Evolutionary conservation across 2,797 vertebrate species (phyloP), one percentile per base, ranked within the genome.

Genomic region (Tenualosa ilisha): DNA sequence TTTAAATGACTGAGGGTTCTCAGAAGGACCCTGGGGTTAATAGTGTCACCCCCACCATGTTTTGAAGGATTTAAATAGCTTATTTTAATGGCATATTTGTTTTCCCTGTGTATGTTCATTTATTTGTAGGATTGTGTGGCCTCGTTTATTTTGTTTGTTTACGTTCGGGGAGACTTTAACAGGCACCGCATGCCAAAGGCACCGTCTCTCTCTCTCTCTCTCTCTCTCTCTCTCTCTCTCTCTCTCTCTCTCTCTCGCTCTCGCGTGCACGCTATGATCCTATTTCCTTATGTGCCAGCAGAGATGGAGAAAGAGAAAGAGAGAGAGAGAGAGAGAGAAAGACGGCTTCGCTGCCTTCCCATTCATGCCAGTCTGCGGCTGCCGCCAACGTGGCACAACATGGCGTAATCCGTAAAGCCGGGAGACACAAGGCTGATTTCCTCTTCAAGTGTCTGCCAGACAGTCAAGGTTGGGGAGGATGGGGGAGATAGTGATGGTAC

Each of bases 401-500:
- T 83, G 88, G 85, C 86, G 86, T 85, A 86, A 91, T 90, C 88
- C 85, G 87, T 83, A 89, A 90, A 89, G 72, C 56, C 46, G 17
- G 81, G 12, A 82, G 87, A 43, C 84, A 56, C 68, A 51, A 51
- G 85, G 82, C 83, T 82, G 87, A 75, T 87, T 87, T 91, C 79
- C 85, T 84, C 87, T 87, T 84, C 84, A 83, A 87, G 85, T 61
- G 84, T 83, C 86, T 68, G 83, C 84, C n/a, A 81, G 82, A 86
- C 86, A 89, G 89, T 87, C 86, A 91, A 89, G 90, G 87, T 86
- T 89, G 81, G 84, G 81, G 84, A 85, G 82, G 82, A 87, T 84
- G 89, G 86, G 88, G 50, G 59, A 85, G 88, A 90, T 91, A 91
- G 92, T 90, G 89, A 89, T 84, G 87, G 84, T 89, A 91, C 89